Evolutionary conservation across 2,888 invertebrate genomes (phyloP), one percentile per base, ranked within the genome.

Genomic region (Spisula subtruncata): DNA sequence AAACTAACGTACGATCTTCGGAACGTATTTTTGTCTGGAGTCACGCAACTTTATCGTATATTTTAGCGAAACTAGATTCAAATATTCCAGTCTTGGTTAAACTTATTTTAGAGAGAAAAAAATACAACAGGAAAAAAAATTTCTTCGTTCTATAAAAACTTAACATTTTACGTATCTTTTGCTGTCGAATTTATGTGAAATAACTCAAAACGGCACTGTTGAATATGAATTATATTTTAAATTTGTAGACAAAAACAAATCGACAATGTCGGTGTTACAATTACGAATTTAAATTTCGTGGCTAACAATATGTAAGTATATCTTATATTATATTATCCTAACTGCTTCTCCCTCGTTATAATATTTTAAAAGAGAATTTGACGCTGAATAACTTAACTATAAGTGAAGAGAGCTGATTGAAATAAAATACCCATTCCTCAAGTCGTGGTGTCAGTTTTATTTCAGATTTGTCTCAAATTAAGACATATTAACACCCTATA

Each of bases 361-460:
- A 25, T 8, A 25, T 66, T n/a, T 25, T n/a, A 25, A 25, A n/a
- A 66, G 60, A 25, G 25, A n/a, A 25, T 66, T 35, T 32, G 75
- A 75, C 75, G 25, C 32, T 16, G 35, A 75, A 32, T 35, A 75
- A 32, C 25, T 75, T 75, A 75, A 32, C 25, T 16, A 1, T 6
- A 75, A 6, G 32, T 16, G 75, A 32, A 75, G 75, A 32, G 35
- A 32, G 1, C 75, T 35, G 75, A 75, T 75, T 35, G 75, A 75
- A 32, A 75, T 75, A 75, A 75, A 35, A 35, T 75, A 35, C 32
- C 75, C 75, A 75, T 75, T 75, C 35, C 35, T 75, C 75, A 75
- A 35, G 35, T 18, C 18, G 32, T 16, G 35, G 75, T 75, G 75
- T 75, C 75, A 75, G 75, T 75, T 75, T 75, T 75, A 75, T 35